Evolutionary conservation across 2,113 vertebrate genomes (phyloP).

Genomic region (Apaloderma vittatum): DNA sequence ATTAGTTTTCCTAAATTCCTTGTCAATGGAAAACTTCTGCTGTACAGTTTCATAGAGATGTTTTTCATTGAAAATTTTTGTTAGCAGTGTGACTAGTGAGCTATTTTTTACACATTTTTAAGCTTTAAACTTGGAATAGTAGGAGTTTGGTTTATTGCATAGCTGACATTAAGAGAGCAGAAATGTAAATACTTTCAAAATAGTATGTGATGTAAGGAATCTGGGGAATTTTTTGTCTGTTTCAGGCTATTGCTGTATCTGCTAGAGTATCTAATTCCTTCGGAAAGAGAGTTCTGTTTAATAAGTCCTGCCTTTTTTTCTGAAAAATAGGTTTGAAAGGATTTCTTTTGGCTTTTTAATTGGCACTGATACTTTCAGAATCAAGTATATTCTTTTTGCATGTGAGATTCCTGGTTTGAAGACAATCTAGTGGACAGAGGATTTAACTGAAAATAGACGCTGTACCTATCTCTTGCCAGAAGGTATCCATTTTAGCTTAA

Average conservation of each 20-base stretch:
- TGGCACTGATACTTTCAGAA: background rate
- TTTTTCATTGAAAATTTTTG: background rate
- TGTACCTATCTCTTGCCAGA: background rate
- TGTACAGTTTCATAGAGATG: background rate
- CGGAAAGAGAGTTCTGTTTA: conserved; percentile 15
- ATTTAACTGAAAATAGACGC: background rate
- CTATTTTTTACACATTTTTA: background rate
- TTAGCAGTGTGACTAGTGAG: background rate
- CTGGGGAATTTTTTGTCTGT: background rate
- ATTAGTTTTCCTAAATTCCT: background rate
- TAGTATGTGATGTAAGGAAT: background rate
- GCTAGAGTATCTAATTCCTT: background rate
- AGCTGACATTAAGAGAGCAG: background rate
- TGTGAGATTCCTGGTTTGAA: background rate
- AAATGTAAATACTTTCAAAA: background rate
- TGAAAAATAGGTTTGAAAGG: background rate
- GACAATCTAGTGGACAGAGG: background rate
- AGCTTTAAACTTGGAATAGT: background rate
- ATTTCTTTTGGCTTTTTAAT: background rate
- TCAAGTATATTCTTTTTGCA: background rate
- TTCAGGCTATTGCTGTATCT: background rate
- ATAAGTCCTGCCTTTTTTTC: background rate
- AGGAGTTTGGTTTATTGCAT: background rate
- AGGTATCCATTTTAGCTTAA: background rate
- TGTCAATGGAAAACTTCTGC: background rate